Conservation (phyloP, 2,797 vertebrate species). For the Notoglanidium macrostoma region DNA sequence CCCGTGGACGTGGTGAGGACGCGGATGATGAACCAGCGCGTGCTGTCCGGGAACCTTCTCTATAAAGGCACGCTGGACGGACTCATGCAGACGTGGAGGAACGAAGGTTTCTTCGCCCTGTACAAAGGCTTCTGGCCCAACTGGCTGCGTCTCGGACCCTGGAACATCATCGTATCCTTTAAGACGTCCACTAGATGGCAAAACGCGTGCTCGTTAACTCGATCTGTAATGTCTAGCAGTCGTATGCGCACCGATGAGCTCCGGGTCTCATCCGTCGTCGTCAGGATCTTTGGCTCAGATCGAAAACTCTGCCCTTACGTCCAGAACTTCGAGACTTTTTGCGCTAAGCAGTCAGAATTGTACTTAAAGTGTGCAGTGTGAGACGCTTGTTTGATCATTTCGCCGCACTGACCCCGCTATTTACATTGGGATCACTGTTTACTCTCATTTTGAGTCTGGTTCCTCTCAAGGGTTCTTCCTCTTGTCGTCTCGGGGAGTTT, state of each 20-base stretch:
- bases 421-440: too few relatives aligned
- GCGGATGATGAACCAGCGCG: slow-evolving; percentile 97
- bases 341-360: neutral
- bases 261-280: neutral
- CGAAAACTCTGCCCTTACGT: neutral
- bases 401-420: too few relatives aligned
- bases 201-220: neutral
- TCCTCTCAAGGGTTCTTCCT: too few relatives aligned
- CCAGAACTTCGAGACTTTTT: neutral
- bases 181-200: neutral
- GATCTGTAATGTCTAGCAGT: neutral
- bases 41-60: slow-evolving; percentile 82
- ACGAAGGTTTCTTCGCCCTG: slow-evolving; percentile 94
- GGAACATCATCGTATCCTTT: slow-evolving; percentile 99
- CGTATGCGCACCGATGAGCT: neutral
- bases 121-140: slow-evolving; percentile 99
- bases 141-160: slow-evolving; percentile 94
- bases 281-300: neutral
- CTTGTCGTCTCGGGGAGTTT: too few relatives aligned
- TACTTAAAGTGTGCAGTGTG: too few relatives aligned
- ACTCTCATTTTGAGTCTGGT: too few relatives aligned
- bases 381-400: too few relatives aligned
- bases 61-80: slow-evolving; percentile 94
- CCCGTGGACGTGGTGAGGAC: slow-evolving; percentile 95
- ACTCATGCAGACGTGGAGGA: slow-evolving; percentile 93